Base-by-base conservation (phyloP, 2,888 invertebrate species). In the Nudaria mundana region DNA sequence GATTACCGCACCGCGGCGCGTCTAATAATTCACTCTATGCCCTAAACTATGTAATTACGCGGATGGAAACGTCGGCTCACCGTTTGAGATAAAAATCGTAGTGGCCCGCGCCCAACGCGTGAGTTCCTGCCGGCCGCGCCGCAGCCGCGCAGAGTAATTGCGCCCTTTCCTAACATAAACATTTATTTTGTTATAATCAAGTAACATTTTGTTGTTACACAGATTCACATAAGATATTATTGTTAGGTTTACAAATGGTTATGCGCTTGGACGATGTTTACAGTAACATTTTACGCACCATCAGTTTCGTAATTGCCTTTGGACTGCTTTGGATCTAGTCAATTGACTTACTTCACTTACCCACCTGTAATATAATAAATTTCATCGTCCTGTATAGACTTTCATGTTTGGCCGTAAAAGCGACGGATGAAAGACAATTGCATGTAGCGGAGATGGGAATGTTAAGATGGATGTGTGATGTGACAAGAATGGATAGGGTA, bases 31-130 rank as follows among this genome's bases (percentile, higher is more conserved):
- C 86, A 86, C 84, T 85, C 76, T 71, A 75, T 70, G 66, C 72
- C 66, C 79, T 84, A 85, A 87, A 85, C 81, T 86, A 80, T 81
- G 81, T 88, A 85, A 87, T 88, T 88, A 88, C 79, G 75, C 53
- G 76, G 76, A 79, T 80, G 77, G 83, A 80, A 81, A 77, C 73
- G 81, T 72, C 82, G 81, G 84, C 82, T 81, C 77, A 80, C 81
- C 79, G 85, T 83, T 85, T 78, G 80, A 82, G 86, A 86, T 86
- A 83, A 76, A 81, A 84, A 86, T 84, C 84, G 66, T 72, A 65
- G 66, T 52, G 57, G 57, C 49, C 57, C 54, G 55, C 50, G 40
- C 29, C 30, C 46, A 34, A 40, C 41, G 37, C 24, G 40, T 44
- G 46, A 48, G 63, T 63, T 65, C 61, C 65, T 62, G 52, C 64